Evolutionary conservation across 2,888 invertebrate species (phyloP), one percentile per base, ranked within the genome.

Genomic region (Galerucella calmariensis): DNA sequence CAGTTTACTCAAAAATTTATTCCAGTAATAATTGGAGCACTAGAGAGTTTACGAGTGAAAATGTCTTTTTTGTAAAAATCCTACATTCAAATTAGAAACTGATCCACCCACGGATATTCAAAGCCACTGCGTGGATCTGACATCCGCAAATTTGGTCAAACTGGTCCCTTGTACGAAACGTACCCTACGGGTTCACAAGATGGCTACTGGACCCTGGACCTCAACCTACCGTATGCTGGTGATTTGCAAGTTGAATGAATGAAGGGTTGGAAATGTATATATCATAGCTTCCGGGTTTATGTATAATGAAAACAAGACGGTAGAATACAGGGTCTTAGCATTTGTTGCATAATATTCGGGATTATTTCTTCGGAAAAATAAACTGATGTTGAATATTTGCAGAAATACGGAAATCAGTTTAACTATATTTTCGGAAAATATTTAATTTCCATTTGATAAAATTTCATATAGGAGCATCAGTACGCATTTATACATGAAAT

Each of bases 301-400:
- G 58, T 58, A 58, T 58, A 58, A 58, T 58, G 16, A n/a, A 58
- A 16, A n/a, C 16, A 58, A 58, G 58, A 20, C 58, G 58, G 16
- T 10, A 11, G 20, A 20, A 20, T 10, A 16, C 11, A 58, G 58
- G 16, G 16, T 58, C 58, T 48, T 3, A 48, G 12, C 48, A 4
- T 48, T 48, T 48, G 6, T 48, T 3, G 14, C 6, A 48, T 14
- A 48, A 14, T 6, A 48, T 46, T 46, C 46, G 3, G 12, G 12
- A 11, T 11, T 46, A 46, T 48, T 12, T 46, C 6, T 35, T 35
- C 35, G 35, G 35, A 35, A 35, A 35, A 35, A 35, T 4, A 27
- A 41, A 41, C 1, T 9, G 2, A 41, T 41, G 35, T 41, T 8
- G 35, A 41, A 41, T 41, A 41, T 41, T 41, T 41, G 0, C 6